Conservation (phyloP, 2,797 vertebrate genomes). For the Anguilla pacifica region DNA sequence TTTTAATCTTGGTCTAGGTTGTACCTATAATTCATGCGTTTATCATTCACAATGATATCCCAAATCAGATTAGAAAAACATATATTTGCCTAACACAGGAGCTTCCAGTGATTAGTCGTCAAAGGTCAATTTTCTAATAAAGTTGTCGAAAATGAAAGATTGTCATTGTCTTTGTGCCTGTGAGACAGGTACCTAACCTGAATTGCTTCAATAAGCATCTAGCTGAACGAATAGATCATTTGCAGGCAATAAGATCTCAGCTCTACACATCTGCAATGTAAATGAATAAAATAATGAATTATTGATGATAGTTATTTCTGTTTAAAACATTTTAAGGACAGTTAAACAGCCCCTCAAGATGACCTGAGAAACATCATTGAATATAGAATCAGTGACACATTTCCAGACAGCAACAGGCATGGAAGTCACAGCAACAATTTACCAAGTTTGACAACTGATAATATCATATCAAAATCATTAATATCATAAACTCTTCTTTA, state of each 20-base stretch:
- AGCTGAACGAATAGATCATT: background rate
- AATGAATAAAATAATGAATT: background rate
- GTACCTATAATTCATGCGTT: background rate
- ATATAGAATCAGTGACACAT: background rate
- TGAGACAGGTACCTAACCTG: background rate
- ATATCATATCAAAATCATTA: background rate
- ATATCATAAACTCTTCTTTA: no score
- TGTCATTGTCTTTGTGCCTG: background rate
- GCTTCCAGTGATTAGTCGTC: background rate
- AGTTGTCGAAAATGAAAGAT: background rate
- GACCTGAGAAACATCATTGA: background rate
- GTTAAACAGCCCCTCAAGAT: background rate
- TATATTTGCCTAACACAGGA: background rate
- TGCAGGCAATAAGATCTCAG: background rate
- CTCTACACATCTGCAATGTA: background rate
- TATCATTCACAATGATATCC: background rate
- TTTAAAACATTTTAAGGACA: background rate
- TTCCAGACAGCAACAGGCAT: background rate
- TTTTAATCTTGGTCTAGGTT: background rate
- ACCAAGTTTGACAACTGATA: background rate
- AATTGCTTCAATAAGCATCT: background rate
- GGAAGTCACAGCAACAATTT: no score
- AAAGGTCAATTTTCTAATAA: background rate
- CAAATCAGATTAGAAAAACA: conserved; percentile 7
- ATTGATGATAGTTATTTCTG: background rate